Evolutionary conservation across 2,113 vertebrate species (phyloP), one percentile per base, ranked within the genome.

Genomic region (Anarrhichthys ocellatus): DNA sequence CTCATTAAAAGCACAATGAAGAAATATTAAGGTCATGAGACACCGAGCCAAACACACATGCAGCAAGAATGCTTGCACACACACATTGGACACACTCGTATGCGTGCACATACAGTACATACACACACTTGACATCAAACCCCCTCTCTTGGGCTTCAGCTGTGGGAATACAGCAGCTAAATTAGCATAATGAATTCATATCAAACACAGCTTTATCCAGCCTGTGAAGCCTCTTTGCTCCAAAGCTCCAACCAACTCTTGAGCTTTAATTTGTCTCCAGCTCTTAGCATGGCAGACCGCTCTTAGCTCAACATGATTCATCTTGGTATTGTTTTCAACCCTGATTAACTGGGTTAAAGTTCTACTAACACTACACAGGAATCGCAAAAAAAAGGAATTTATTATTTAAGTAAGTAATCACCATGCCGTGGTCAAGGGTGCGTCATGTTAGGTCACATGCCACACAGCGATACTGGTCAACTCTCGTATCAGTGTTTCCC

Each of bases 111-210:
- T 63, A 59, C 13, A 32, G 32, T 17, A 8, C 54, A 66, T 32
- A 34, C 44, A 48, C 68, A 29, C 34, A 64, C 36, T 65, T 73
- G 54, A 72, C 59, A 82, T 84, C 17, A 56, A 50, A 48, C 64
- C 73, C 59, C 44, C 72, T 36, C 73, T 73, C 48, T 65, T 29
- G 66, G 77, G 56, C 65, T 65, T 75, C 11, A 62, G 40, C 59
- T 74, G 2, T 64, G 76, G 77, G 82, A 87, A 76, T 76, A 73
- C 34, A 66, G 65, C 40, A 48, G 44, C 46, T 61, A 75, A 71
- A 88, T 82, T 88, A 85, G 73, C 87, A 86, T 84, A 80, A 82
- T 87, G 64, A 82, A 82, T 83, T 72, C 74, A 85, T 87, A 75
- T 85, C 61, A 82, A 76, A 87, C 58, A 59, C 58, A 27, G 61